Percentiles rank a stretch among this genome's conserved stretches.
phyloP scores from a whole-genome alignment of 2,888 invertebrate genomes.

The Xylophagus ater region DNA sequence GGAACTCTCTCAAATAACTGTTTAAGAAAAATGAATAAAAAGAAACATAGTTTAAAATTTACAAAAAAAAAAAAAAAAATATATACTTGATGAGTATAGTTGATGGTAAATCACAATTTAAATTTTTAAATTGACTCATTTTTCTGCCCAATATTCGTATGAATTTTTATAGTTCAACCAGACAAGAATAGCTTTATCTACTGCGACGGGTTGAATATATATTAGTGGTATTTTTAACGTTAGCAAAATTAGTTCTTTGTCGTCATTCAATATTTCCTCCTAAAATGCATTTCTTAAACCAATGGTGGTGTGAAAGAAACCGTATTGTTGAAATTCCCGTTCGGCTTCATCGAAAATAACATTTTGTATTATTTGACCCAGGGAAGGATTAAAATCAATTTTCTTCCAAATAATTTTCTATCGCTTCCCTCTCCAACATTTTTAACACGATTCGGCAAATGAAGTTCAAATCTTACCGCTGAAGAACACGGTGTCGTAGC shows the following conservation, averaged over 20 bases:
- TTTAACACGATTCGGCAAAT: slow-evolving; percentile 88
- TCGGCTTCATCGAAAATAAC: slow-evolving; percentile 95
- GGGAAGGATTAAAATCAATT: slow-evolving; percentile 84
- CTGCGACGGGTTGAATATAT: slow-evolving; percentile 92
- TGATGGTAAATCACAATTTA: slow-evolving; percentile 77
- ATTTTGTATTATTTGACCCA: slow-evolving; percentile 90
- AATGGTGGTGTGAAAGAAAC: slow-evolving; percentile 94
- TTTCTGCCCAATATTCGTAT: slow-evolving; percentile 98
- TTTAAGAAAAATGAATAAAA: slow-evolving; percentile 20
- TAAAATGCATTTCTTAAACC: slow-evolving; percentile 73
- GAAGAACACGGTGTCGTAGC: slow-evolving; percentile 97
- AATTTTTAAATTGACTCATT: slow-evolving; percentile 82
- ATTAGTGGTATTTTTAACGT: slow-evolving; percentile 86
- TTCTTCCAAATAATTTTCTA: slow-evolving; percentile 65
- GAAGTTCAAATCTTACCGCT: slow-evolving; percentile 89
- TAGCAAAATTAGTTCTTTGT: slow-evolving; percentile 80
- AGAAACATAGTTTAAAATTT: slow-evolving; percentile 9
- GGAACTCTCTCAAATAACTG: slow-evolving; percentile 60
- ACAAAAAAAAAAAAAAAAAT: slow-evolving; percentile 33
- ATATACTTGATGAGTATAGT: slow-evolving; percentile 38
- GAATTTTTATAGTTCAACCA: slow-evolving; percentile 99
- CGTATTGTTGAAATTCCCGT: slow-evolving; percentile 94
- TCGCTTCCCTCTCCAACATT: slow-evolving; percentile 58
- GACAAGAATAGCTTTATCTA: slow-evolving; percentile 95
- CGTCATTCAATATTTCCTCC: slow-evolving; percentile 83